Base-by-base conservation (phyloP, 35 echinoderm and acorn worm genomes). In the Ptychodera flava region DNA sequence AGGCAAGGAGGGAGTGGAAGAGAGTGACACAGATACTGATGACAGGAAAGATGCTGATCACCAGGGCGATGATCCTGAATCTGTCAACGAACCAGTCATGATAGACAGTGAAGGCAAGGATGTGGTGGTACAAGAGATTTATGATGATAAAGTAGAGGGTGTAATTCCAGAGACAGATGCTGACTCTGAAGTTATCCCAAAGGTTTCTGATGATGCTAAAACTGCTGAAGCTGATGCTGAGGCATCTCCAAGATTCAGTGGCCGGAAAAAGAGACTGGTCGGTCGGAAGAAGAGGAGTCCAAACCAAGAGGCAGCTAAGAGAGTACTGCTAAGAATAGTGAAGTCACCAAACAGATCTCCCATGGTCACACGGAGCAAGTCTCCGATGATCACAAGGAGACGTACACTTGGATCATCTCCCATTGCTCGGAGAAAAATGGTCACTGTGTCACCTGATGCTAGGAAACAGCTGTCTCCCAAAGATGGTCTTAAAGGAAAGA, bases 351-450 rank as follows among this genome's bases (percentile, higher is more conserved):
- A n/a, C 16, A 83, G 45, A 64, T 64, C 45, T 12, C 45, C 45
- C 6, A 64, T 6, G 45, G 45, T 64, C 45, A 64, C 45, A 12
- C 6, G 45, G 22, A 64, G 45, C 22, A 6, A 64, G 45, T 64
- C 45, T 64, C 45, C 45, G 6, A n/a, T n/a, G n/a, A 22, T 64
- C 22, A 64, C 45, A 12, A 64, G 45, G 45, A 64, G 45, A 22
- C n/a, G n/a, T n/a, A n/a, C n/a, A n/a, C n/a, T n/a, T n/a, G n/a
- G n/a, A n/a, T n/a, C n/a, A n/a, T n/a, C n/a, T n/a, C n/a, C n/a
- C n/a, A n/a, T 2, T 78, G 0, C 31, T 88, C 16, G 86, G 81
- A 28, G 78, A 79, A 31, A 80, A 31, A 28, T 88, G 76, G 77
- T 31, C 22, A 36, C 27, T 14, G 14, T 77, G n/a, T 29, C 34